A percentile compares a stretch with the other conserved stretches of the same genome.
Conservation (phyloP, 2,797 vertebrate genomes). For the Cirrhinus mrigala region DNA sequence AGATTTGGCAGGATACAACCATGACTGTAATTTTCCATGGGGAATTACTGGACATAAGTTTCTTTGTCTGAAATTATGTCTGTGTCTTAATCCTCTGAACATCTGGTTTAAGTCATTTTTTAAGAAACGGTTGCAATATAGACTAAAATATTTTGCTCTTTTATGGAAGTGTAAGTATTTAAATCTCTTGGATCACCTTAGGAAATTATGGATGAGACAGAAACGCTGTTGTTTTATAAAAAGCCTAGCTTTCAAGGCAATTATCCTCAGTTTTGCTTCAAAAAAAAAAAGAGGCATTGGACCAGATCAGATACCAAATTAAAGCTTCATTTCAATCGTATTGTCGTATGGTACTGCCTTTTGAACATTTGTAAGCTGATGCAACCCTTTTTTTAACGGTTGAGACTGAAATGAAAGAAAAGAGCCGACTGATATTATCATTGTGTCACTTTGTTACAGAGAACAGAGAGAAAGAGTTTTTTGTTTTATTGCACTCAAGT, state of each 20-base stretch:
- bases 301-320: background rate
- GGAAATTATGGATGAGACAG: background rate
- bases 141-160: background rate
- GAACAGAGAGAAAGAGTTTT: background rate
- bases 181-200: background rate
- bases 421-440: background rate
- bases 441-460: background rate
- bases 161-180: constrained; percentile 3
- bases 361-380: background rate
- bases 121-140: background rate
- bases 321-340: background rate
- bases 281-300: background rate
- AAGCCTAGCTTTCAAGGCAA: background rate
- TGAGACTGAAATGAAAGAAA: constrained; percentile 5
- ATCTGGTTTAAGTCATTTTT: constrained; percentile 12
- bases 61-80: constrained; percentile 1
- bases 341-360: background rate
- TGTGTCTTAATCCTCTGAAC: background rate
- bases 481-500: background rate
- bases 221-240: background rate
- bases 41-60: constrained; percentile 4
- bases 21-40: background rate
- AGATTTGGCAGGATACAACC: constrained; percentile 10
- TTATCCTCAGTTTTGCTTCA: background rate
- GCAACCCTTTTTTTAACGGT: background rate